Evolutionary conservation across 2,888 invertebrate species (phyloP), one percentile per base, ranked within the genome.

Genomic region (Zonitis immaculata): DNA sequence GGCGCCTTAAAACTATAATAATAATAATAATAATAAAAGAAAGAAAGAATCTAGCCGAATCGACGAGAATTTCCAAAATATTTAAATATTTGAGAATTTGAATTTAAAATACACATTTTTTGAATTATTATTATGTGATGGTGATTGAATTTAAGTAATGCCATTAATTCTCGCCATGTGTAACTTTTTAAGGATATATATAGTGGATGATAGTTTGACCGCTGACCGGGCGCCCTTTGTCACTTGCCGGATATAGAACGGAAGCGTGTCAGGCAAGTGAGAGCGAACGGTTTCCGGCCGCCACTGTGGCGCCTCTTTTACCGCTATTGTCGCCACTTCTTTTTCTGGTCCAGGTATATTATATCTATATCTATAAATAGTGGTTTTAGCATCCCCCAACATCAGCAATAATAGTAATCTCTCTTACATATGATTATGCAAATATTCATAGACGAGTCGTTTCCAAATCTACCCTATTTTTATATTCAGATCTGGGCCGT

Each of bases 271-370:
- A 49, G 67, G 66, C 68, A 68, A 58, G 63, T 58, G 59, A 56
- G 61, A 63, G 56, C 60, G 59, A 56, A 59, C 59, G 54, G 47
- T 54, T 59, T 61, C 60, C 59, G 61, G 51, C 52, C 59, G 61
- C 54, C 63, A 60, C 59, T 72, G 73, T 74, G 85, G 84, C 85
- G 85, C 84, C 85, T 80, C 80, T 20, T 39, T 39, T 20, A 39
- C 39, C 39, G 39, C 39, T 18, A 18, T 39, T 39, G 78, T 51
- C 50, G 47, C 47, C 54, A 44, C 46, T 35, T 46, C 52, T 47
- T 82, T 82, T 83, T 82, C 83, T 44, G 55, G 58, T 52, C 57
- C 64, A 65, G 63, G 68, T 67, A 65, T n/a, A n/a, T n/a, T n/a
- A n/a, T n/a, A n/a, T n/a, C n/a, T n/a, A n/a, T n/a, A n/a, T n/a